These are phyloP conservation scores for Lepus townsendii DNA, from an alignment of 2,797 vertebrate species.

Conservation along the genomic window DNA sequence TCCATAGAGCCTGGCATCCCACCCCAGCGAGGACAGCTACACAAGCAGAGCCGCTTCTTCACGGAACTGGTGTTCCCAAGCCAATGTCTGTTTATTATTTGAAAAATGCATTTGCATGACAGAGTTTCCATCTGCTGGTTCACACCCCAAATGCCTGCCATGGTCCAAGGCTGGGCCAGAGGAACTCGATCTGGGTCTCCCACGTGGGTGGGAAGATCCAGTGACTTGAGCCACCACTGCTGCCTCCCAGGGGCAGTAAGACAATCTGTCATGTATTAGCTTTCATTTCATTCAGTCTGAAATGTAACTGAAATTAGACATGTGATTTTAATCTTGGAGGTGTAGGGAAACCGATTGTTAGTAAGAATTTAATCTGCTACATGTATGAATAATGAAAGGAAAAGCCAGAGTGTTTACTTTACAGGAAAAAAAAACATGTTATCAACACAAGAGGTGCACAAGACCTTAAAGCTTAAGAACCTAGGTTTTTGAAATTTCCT, in stretches of 20 bases:
- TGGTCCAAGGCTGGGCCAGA: too few species aligned
- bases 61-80: background rate
- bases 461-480: background rate
- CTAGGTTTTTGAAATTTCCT: background rate
- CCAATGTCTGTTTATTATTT: background rate
- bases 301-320: background rate
- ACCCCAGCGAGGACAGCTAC: background rate
- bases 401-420: conserved; percentile 13
- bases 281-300: conserved; percentile 28
- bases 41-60: background rate
- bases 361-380: background rate
- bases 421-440: background rate
- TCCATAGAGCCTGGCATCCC: background rate
- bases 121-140: too few species aligned
- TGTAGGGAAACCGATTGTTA: background rate
- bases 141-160: too few species aligned
- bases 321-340: conserved; percentile 15
- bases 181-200: too few species aligned
- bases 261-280: background rate
- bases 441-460: background rate
- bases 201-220: too few species aligned
- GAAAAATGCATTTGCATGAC: too few species aligned
- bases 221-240: too few species aligned
- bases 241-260: too few species aligned
- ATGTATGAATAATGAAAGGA: conserved; percentile 12